A percentile compares a stretch with the other conserved stretches of the same genome.
phyloP scores from a whole-genome alignment of 2,888 invertebrate genomes.

The Dicycla oo region DNA sequence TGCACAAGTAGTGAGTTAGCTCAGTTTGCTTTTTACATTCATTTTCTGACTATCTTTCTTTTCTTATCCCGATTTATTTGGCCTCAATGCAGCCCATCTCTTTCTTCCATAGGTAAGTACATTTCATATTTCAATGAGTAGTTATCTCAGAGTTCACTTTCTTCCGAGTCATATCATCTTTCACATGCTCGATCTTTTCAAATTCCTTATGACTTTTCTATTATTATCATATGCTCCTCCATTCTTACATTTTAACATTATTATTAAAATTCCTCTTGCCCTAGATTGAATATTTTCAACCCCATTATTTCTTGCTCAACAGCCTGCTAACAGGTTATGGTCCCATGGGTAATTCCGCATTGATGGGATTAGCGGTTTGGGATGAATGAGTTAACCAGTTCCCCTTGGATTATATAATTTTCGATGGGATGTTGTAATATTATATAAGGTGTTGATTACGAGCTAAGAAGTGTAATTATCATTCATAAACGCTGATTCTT shows the following conservation, averaged over 20 bases:
- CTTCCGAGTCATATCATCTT: neutral
- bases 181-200: neutral
- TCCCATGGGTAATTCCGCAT: conserved; percentile 61
- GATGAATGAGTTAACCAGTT: conserved; percentile 46
- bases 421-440: conserved; percentile 26
- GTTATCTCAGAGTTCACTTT: neutral
- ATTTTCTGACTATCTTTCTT: neutral
- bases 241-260: neutral
- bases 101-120: neutral
- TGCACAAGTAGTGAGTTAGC: neutral
- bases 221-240: neutral
- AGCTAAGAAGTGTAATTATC: too few species aligned
- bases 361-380: conserved; percentile 61
- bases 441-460: too few species aligned
- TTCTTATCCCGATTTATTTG: neutral
- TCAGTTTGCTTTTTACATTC: neutral
- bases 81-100: neutral
- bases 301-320: conserved; percentile 48
- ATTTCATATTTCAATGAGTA: neutral
- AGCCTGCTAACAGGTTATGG: conserved; percentile 48
- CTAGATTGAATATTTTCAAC: conserved; percentile 41
- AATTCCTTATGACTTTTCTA: neutral
- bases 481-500: too few species aligned
- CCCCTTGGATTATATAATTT: conserved; percentile 42
- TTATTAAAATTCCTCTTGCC: conserved; percentile 21